Evolutionary conservation across 1,140 invertebrate species (phyloP), one percentile per base, ranked within the genome.

Genomic region (Lepidurus couesii): DNA sequence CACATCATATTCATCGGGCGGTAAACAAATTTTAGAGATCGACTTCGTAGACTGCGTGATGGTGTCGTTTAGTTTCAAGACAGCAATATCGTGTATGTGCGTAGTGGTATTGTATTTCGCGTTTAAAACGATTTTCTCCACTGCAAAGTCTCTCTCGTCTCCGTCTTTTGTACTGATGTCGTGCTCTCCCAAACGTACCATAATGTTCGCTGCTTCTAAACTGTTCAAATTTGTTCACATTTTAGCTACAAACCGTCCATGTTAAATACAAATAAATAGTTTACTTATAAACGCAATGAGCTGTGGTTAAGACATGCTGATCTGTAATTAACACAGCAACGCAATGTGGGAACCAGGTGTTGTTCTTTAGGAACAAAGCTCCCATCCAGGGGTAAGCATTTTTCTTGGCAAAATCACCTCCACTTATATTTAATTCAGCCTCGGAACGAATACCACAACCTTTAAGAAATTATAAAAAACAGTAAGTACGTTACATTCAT

Each of bases 381-480:
- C 88, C 92, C 88, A 94, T 92, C 93, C 93, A 95, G 1, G 92
- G 93, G 92, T 92, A 94, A 81, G 91, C 90, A 77, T 89, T 88
- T 0, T 89, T 88, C 82, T 89, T 89, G 0, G 91, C 89, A 0
- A 88, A 88, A 73, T 86, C 82, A 0, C 91, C 90, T 7, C 91
- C 91, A 3, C 89, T 86, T 26, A 91, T 86, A 75, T 88, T 85
- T 7, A 85, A 81, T 80, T 84, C 86, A 53, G 86, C 84, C 81
- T 88, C 87, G 0, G 87, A 87, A 81, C 88, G 90, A 1, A 91
- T 84, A 11, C 92, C 92, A 81, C 92, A 93, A 47, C 90, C 91
- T 87, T 26, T 26, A 1, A 26, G 2, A 26, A 26, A 26, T 1
- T 1, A 26, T 1, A 26, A 26, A 26, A 2, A 26, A 26, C 0